Evolutionary conservation across 2,888 invertebrate species (phyloP), one percentile per base, ranked within the genome.

Genomic region (Ormyrus thymus): DNA sequence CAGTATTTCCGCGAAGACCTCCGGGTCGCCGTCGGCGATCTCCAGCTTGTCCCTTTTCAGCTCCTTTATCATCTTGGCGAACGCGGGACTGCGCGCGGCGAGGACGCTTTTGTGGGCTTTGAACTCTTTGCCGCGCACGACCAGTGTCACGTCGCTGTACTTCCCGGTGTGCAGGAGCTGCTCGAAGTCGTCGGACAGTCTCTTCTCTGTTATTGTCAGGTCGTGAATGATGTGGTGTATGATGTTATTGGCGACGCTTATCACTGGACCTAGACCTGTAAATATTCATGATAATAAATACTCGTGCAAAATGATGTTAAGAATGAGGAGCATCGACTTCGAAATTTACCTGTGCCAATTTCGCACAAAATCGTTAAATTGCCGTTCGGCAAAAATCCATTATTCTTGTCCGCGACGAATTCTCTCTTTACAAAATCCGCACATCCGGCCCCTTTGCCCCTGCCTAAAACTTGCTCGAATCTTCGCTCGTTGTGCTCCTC

Each of bases 1-100:
- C 83, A 98, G 92, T 97, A 98, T 97, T 92, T 98, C 98, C 83
- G 96, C 91, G 89, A 98, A 92, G 81, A 98, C 98, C 90, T 98
- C 98, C 90, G 97, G 96, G 91, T 98, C 98, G 70, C 98, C 97
- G 91, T 98, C 98, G 66, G 96, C 95, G 89, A 96, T 96, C 90
- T 96, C 97, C 72, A 98, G 98, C 87, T 97, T 93, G 91, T 29
- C 1, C 0, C 29, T 29, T 29, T 29, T 29, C 29, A 29, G 97
- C 97, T 98, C 10, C 9, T 55, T 46, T 6, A 68, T 9, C 13
- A 55, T 56, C 6, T n/a, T 11, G 45, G 13, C n/a, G 9, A 68
- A 68, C 3, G 13, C 56, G 9, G 55, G 11, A 15, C 68, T 68
- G 2, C 68, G 55, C 7, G 43, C 53, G 7, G 55, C 11, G 0